Evolutionary conservation across 30 jellyfish, hydroid and myxozoan species (phyloP).

Genomic region (Turritopsis dohrnii): DNA sequence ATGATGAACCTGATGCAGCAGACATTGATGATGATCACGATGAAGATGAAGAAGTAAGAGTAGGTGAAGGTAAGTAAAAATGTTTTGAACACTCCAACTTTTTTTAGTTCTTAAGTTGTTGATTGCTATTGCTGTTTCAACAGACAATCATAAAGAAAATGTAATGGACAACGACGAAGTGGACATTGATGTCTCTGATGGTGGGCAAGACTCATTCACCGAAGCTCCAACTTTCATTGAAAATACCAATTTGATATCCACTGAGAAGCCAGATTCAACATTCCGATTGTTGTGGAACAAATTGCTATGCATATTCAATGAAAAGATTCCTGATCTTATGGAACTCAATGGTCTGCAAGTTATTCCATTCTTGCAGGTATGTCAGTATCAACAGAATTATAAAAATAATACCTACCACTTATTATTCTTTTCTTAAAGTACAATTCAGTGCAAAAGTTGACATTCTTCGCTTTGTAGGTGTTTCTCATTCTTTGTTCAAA

Average conservation of each 20-base stretch:
- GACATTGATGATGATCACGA: slow-evolving; percentile 3
- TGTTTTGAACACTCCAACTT: background rate
- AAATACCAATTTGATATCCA: slow-evolving; percentile 9
- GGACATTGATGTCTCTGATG: slow-evolving; percentile 20
- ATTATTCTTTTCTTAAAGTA: background rate
- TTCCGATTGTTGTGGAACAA: slow-evolving; percentile 62
- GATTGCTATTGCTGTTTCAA: background rate
- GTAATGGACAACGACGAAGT: slow-evolving; percentile 43
- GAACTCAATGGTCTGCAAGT: slow-evolving; percentile 74
- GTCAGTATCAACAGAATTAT: background rate
- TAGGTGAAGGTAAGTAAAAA: slow-evolving; percentile 9
- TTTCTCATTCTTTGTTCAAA: slow-evolving; percentile 84
- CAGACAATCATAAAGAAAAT: slow-evolving; percentile 5
- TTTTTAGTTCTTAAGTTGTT: background rate
- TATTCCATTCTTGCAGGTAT: slow-evolving; percentile 81
- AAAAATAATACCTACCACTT: background rate
- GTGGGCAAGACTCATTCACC: slow-evolving; percentile 22
- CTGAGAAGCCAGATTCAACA: slow-evolving; percentile 23
- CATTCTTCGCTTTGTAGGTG: slow-evolving; percentile 35
- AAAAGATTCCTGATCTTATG: slow-evolving; percentile 58
- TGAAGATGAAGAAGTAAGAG: background rate
- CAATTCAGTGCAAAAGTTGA: background rate
- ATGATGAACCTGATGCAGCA: background rate
- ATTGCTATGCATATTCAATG: slow-evolving; percentile 45
- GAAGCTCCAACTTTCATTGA: slow-evolving; percentile 31